Evolutionary conservation across 1,140 invertebrate species (phyloP).

Genomic region (Drosophila erecta): DNA sequence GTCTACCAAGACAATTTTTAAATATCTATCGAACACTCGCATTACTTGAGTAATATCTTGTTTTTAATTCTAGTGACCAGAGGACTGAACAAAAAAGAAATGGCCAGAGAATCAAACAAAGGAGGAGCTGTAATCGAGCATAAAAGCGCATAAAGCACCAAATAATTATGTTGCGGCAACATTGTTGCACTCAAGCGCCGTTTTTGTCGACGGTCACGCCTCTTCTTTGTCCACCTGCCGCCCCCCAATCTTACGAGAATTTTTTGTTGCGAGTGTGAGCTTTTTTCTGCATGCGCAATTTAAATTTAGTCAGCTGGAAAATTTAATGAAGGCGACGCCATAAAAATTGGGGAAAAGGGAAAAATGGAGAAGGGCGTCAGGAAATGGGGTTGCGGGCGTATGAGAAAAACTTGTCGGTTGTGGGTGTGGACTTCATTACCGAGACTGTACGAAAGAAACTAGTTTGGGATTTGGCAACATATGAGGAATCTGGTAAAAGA

Average conservation of each 20-base stretch:
- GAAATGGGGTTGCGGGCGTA: neutral
- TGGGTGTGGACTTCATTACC: conserved; percentile 27
- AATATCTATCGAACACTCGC: neutral
- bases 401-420: neutral
- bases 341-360: conserved; percentile 17
- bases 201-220: conserved; percentile 26
- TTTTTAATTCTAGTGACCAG: too few relatives aligned
- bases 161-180: conserved; percentile 54
- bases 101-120: too few relatives aligned
- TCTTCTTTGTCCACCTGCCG: conserved; percentile 8
- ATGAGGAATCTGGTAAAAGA: neutral
- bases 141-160: too few relatives aligned
- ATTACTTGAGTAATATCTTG: too few relatives aligned
- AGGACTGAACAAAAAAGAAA: too few relatives aligned
- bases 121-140: too few relatives aligned
- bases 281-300: conserved; percentile 64
- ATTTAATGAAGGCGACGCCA: conserved; percentile 37
- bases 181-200: conserved; percentile 57
- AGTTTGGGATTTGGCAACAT: neutral
- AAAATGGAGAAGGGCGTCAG: neutral
- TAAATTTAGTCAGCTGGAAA: conserved; percentile 69
- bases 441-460: conserved; percentile 20
- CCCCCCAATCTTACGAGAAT: neutral
- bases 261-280: conserved; percentile 13
- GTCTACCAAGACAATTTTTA: neutral